Percentiles rank a stretch among this genome's conserved stretches.
These are phyloP conservation scores for Margarornis squamiger DNA, from an alignment of 2,797 vertebrate species.

Conservation along the genomic window DNA sequence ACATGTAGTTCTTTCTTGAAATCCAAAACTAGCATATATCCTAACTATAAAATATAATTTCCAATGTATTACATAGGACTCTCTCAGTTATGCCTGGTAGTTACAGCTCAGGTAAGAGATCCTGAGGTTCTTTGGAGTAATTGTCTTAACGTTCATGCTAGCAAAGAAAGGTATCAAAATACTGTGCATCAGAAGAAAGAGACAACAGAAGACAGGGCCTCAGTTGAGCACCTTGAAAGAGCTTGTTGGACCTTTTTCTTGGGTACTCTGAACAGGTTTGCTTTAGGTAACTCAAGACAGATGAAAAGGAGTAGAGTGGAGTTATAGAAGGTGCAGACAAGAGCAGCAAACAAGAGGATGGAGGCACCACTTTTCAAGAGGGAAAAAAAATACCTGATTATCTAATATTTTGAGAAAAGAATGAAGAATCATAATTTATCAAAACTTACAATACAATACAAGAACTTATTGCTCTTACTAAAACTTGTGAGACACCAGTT, in stretches of 20 bases:
- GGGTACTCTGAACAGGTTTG: background rate
- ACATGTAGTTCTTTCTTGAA: background rate
- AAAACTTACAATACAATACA: background rate
- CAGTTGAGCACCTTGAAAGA: background rate
- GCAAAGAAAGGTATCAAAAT: background rate
- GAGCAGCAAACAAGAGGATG: background rate
- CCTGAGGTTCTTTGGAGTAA: background rate
- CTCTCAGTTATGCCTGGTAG: background rate
- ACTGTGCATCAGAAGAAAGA: background rate
- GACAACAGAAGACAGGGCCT: background rate
- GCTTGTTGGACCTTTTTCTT: background rate
- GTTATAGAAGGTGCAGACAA: background rate
- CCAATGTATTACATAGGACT: background rate
- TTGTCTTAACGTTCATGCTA: background rate
- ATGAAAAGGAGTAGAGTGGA: background rate
- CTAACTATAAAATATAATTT: background rate
- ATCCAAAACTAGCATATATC: background rate
- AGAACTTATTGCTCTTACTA: background rate
- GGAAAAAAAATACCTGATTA: background rate
- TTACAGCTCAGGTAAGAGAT: background rate
- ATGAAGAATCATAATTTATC: background rate
- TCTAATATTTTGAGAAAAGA: background rate
- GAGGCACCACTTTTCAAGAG: background rate
- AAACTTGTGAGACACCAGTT: background rate
- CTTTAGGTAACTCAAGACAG: background rate